phyloP scores from a whole-genome alignment of 2,113 vertebrate species.

The Apteryx owenii region DNA sequence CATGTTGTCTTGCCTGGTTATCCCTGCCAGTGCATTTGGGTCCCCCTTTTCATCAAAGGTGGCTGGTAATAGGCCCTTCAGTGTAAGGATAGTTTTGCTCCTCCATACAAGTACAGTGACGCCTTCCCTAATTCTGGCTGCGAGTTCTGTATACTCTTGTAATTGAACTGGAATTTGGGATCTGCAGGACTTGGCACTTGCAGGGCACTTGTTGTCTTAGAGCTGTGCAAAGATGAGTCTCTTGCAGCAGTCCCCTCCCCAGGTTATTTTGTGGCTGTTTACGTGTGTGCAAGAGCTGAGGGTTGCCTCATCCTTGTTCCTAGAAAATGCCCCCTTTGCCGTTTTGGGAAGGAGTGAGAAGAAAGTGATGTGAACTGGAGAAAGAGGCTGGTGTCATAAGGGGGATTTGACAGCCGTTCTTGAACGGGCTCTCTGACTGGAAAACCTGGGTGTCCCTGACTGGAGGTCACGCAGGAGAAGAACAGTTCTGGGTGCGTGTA shows the following conservation, averaged over 20 bases:
- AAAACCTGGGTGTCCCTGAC: not conserved
- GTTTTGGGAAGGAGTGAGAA: not conserved
- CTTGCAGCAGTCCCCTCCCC: not conserved
- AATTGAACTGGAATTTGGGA: not conserved
- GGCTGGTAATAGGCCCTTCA: not conserved
- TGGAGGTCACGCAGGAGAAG: not conserved
- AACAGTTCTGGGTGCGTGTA: not conserved
- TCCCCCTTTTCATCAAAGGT: not conserved
- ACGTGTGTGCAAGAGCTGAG: not conserved
- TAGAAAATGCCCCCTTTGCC: not conserved
- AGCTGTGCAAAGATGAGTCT: not conserved
- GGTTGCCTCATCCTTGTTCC: not conserved
- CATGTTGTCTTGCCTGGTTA: fast-evolving
- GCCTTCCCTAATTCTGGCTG: not conserved
- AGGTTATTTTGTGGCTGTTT: not conserved
- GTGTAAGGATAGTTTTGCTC: not conserved
- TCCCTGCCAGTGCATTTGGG: not conserved
- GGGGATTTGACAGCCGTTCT: not conserved
- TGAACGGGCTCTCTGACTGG: not conserved
- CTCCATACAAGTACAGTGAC: not conserved
- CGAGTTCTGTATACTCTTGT: not conserved
- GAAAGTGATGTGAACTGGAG: not conserved
- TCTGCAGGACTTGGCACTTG: not conserved
- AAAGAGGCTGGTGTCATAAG: not conserved
- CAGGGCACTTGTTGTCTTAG: not conserved